Evolutionary conservation across 2,888 invertebrate genomes (phyloP).

Genomic region (Iphiclides podalirius): DNA sequence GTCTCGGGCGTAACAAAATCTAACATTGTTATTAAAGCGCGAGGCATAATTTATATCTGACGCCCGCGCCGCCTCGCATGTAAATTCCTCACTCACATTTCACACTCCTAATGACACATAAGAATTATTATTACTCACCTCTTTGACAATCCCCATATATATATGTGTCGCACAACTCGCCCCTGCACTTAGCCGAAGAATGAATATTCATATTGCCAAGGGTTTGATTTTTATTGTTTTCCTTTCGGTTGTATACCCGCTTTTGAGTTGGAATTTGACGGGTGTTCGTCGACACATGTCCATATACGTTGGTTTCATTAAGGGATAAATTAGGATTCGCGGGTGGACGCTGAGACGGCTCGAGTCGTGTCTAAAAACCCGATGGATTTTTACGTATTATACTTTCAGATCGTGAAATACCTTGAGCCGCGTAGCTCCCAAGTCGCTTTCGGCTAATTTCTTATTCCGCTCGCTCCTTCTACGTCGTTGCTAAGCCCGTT

Average conservation of each 20-base stretch:
- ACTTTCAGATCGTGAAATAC: slow-evolving; percentile 67
- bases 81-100: slow-evolving; percentile 36
- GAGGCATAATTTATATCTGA: slow-evolving; percentile 40
- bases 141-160: slow-evolving; percentile 64
- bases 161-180: no score
- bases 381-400: slow-evolving; percentile 61
- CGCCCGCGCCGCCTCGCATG: slow-evolving; percentile 34
- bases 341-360: slow-evolving; percentile 47
- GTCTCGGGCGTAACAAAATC: slow-evolving; percentile 15
- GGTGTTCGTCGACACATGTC: slow-evolving; percentile 38
- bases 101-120: slow-evolving; percentile 43
- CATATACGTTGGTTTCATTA: slow-evolving; percentile 60
- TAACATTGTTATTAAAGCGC: slow-evolving; percentile 30
- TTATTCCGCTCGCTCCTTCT: slow-evolving; percentile 30
- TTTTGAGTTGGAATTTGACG: slow-evolving; percentile 47
- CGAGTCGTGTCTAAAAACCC: slow-evolving; percentile 37
- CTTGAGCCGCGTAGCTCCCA: slow-evolving; percentile 45
- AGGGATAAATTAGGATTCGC: slow-evolving; percentile 66
- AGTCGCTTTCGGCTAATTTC: slow-evolving; percentile 46
- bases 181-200: slow-evolving; percentile 42
- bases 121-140: slow-evolving; percentile 67
- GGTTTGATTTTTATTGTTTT: slow-evolving; percentile 63
- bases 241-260: slow-evolving; percentile 52
- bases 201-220: slow-evolving; percentile 69
- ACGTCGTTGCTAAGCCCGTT: slow-evolving; percentile 27